Conservation (phyloP, 2,888 invertebrate species). For the Holacanthella duospinosa region DNA sequence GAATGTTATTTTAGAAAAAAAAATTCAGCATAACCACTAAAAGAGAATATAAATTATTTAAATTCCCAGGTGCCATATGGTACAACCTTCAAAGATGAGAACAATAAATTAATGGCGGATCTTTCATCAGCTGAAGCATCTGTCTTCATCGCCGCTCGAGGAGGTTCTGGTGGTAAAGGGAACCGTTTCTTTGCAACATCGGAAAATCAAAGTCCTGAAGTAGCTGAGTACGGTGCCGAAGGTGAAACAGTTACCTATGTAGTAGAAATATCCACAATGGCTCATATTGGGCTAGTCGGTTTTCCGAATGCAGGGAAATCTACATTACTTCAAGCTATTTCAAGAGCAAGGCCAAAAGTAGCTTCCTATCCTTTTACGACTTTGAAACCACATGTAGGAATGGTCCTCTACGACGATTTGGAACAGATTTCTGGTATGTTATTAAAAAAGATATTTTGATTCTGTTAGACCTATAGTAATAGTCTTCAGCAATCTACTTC, state of each 20-base stretch:
- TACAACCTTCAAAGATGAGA: conserved; percentile 43
- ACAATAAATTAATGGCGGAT: conserved; percentile 56
- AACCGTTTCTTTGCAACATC: conserved; percentile 82
- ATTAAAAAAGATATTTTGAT: not conserved
- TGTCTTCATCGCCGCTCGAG: conserved; percentile 85
- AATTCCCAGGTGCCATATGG: conserved; percentile 55
- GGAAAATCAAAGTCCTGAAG: conserved; percentile 63
- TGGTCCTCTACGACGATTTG: conserved; percentile 78
- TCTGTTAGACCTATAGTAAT: no score
- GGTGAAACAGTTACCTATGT: conserved; percentile 66
- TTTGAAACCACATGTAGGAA: conserved; percentile 72
- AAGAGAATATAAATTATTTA: no score
- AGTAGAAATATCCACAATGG: conserved; percentile 82
- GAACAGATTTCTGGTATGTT: conserved; percentile 41
- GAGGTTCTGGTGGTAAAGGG: conserved; percentile 91
- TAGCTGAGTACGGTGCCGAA: conserved; percentile 73
- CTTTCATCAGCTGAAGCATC: conserved; percentile 46
- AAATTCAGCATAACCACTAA: not conserved
- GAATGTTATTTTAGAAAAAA: conserved; percentile 47
- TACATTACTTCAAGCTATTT: conserved; percentile 70
- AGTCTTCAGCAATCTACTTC: conserved; percentile 21
- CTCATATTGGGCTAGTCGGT: conserved; percentile 69
- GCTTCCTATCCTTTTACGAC: conserved; percentile 92
- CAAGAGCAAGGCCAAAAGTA: conserved; percentile 76
- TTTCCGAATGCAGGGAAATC: conserved; percentile 93